phyloP scores from a whole-genome alignment of 2,797 vertebrate species.

The Neosilurus mollespiculum region DNA sequence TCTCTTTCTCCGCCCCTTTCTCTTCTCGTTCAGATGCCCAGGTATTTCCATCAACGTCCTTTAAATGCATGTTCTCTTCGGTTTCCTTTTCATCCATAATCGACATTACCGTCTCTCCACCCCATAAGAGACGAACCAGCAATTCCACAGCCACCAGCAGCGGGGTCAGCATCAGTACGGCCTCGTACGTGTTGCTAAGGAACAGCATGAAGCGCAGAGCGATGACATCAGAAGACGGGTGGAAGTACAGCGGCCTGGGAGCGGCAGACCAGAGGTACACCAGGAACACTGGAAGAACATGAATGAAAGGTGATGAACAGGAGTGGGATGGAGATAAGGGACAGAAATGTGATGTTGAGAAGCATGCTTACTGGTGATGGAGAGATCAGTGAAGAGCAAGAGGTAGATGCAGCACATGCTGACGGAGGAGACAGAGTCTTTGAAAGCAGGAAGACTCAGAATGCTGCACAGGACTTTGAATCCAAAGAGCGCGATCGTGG shows the following conservation, averaged over 20 bases:
- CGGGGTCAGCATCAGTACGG: constrained; percentile 66
- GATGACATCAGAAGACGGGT: constrained; percentile 59
- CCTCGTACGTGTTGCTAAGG: constrained; percentile 71
- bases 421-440: constrained; percentile 59
- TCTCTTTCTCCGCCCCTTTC: background rate
- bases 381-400: constrained; percentile 76
- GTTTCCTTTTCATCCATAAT: background rate
- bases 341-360: background rate
- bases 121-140: constrained; percentile 51
- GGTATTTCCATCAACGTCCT: background rate
- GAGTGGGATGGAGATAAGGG: background rate
- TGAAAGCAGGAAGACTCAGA: constrained; percentile 61
- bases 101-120: background rate
- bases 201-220: constrained; percentile 75
- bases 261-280: constrained; percentile 60
- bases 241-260: constrained; percentile 54
- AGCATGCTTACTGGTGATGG: constrained; percentile 59
- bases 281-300: constrained; percentile 65
- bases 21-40: background rate
- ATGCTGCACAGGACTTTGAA: constrained; percentile 70
- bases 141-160: constrained; percentile 70
- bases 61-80: constrained; percentile 3
- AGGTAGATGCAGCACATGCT: constrained; percentile 74
- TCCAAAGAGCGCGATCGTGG: constrained; percentile 60
- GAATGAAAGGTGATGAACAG: constrained; percentile 22